Evolutionary conservation across 1,140 invertebrate genomes (phyloP).

Genomic region (Spodoptera litura): DNA sequence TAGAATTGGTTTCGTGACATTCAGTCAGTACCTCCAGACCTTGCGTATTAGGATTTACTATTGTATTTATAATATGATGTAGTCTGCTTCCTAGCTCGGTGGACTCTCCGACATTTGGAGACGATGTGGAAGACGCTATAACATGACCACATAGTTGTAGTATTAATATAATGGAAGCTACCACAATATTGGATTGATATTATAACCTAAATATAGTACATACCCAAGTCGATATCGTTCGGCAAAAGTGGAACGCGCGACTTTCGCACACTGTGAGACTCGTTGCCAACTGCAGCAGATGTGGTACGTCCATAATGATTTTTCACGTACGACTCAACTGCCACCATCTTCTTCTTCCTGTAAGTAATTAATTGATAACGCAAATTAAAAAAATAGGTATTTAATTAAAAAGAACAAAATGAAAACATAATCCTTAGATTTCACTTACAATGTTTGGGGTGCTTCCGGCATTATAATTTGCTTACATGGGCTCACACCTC

Average conservation of each 20-base stretch:
- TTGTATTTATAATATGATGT: constrained; percentile 65
- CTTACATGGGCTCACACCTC: constrained; percentile 45
- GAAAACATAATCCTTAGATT: neutral
- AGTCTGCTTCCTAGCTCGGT: constrained; percentile 66
- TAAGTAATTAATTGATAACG: constrained; percentile 17
- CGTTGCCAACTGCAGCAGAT: neutral
- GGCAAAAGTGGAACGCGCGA: constrained; percentile 66
- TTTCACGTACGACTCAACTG: constrained; percentile 68
- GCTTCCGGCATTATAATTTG: constrained; percentile 47
- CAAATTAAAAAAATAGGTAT: neutral
- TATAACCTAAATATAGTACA: neutral
- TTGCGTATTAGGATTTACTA: constrained; percentile 55
- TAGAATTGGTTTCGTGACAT: constrained; percentile 53
- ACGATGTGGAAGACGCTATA: constrained; percentile 64
- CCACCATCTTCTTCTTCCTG: constrained; percentile 68
- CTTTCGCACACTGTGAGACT: constrained; percentile 45
- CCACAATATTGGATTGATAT: no score
- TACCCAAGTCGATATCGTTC: constrained; percentile 64
- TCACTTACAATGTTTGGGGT: constrained; percentile 57
- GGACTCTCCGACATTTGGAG: constrained; percentile 60
- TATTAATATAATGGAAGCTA: neutral
- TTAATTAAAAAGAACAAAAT: neutral
- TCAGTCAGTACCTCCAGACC: constrained; percentile 53
- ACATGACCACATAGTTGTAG: constrained; percentile 31
- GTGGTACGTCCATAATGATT: constrained; percentile 55